A percentile compares a stretch with the other conserved stretches of the same genome.
These are phyloP conservation scores for Melinaea menophilus DNA, from an alignment of 2,888 invertebrate species.

Conservation along the genomic window DNA sequence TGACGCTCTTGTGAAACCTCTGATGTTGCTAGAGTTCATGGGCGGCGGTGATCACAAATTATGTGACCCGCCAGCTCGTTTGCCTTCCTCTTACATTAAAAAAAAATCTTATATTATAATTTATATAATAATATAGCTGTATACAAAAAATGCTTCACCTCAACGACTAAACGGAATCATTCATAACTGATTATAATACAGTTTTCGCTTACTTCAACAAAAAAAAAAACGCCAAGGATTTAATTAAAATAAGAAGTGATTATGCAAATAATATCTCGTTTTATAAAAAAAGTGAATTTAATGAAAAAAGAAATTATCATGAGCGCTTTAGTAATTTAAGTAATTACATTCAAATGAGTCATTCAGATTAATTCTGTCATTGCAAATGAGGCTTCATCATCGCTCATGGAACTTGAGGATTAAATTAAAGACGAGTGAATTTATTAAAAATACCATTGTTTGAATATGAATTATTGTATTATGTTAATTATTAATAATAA, in stretches of 20 bases:
- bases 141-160: not conserved
- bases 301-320: conserved; percentile 31
- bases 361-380: conserved; percentile 27
- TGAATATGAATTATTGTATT: conserved; percentile 1
- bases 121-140: not conserved
- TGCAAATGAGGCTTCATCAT: conserved; percentile 27
- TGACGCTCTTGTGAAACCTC: no score
- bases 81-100: no score
- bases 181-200: conserved; percentile 15
- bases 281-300: conserved; percentile 33
- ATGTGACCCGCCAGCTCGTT: no score
- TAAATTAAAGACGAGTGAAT: conserved; percentile 8
- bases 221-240: conserved; percentile 26
- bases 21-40: no score
- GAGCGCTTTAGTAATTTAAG: conserved; percentile 30
- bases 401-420: not conserved
- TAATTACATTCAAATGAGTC: conserved; percentile 29
- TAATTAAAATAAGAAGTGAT: conserved; percentile 31
- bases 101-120: no score
- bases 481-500: not conserved
- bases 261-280: conserved; percentile 34
- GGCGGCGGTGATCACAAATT: no score
- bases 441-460: not conserved
- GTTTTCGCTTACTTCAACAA: conserved; percentile 7
- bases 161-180: conserved; percentile 5